phyloP scores from a whole-genome alignment of 2,888 invertebrate species.

The Monoplex corrugatus region DNA sequence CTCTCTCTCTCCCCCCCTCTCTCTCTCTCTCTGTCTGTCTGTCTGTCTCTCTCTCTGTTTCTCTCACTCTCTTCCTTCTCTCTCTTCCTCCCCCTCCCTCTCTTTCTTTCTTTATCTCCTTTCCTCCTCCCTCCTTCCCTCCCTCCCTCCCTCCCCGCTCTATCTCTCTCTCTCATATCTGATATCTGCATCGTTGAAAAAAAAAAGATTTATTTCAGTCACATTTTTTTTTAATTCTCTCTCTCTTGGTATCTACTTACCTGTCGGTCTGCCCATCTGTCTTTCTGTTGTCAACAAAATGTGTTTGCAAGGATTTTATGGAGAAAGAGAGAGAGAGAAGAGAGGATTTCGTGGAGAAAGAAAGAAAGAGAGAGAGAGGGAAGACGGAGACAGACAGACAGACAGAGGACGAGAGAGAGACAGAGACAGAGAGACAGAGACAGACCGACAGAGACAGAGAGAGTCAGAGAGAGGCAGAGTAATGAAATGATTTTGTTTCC shows the following conservation, averaged over 20 bases:
- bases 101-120: background rate
- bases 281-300: too few species aligned
- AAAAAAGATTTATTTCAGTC: too few species aligned
- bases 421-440: background rate
- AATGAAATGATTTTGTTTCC: too few species aligned
- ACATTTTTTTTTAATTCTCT: background rate
- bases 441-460: background rate
- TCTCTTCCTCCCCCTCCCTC: background rate
- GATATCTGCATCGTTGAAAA: too few species aligned
- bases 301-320: too few species aligned
- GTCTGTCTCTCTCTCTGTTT: background rate
- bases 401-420: background rate
- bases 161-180: background rate
- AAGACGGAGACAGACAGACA: background rate
- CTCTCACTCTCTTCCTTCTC: background rate
- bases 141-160: too few species aligned
- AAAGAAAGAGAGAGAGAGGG: too few species aligned
- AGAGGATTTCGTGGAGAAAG: too few species aligned
- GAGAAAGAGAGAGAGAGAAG: too few species aligned
- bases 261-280: background rate
- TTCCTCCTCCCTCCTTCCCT: background rate
- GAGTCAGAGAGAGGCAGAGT: background rate
- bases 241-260: background rate
- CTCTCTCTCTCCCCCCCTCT: background rate
- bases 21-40: background rate